Conservation (phyloP, 2,888 invertebrate species). For the Sarcophaga rosellei region DNA sequence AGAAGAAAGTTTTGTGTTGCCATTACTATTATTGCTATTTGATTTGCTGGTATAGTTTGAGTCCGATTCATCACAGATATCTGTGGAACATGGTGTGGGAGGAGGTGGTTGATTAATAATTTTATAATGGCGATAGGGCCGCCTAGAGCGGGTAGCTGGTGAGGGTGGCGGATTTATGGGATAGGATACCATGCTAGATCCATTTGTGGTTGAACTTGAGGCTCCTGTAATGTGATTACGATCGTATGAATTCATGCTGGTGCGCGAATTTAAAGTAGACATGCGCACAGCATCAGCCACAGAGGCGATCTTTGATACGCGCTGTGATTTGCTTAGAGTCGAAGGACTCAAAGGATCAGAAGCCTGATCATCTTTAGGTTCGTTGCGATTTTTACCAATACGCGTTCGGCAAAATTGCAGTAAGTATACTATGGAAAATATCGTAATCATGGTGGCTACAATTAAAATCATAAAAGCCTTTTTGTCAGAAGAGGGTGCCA, state of each 20-base stretch:
- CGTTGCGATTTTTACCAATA: slow-evolving; percentile 82
- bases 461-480: slow-evolving; percentile 83
- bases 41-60: slow-evolving; percentile 85
- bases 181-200: slow-evolving; percentile 84
- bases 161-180: slow-evolving; percentile 95
- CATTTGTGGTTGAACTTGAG: slow-evolving; percentile 81
- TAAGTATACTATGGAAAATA: slow-evolving; percentile 82
- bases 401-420: slow-evolving; percentile 83
- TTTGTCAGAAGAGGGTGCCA: slow-evolving; percentile 81
- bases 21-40: slow-evolving; percentile 80
- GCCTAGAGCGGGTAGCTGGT: slow-evolving; percentile 90
- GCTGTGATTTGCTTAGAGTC: slow-evolving; percentile 78
- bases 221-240: slow-evolving; percentile 87
- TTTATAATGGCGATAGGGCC: slow-evolving; percentile 89
- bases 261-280: slow-evolving; percentile 85
- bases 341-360: slow-evolving; percentile 86
- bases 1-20: slow-evolving; percentile 77
- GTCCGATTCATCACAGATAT: slow-evolving; percentile 95
- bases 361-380: slow-evolving; percentile 85
- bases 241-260: slow-evolving; percentile 86
- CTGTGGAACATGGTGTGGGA: slow-evolving; percentile 96
- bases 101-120: slow-evolving; percentile 93
- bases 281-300: slow-evolving; percentile 84
- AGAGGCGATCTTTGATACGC: slow-evolving; percentile 81
- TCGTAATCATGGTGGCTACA: slow-evolving; percentile 83